These are phyloP conservation scores for Jordanella pulchra DNA, from an alignment of 2,797 vertebrate species.

Conservation along the genomic window DNA sequence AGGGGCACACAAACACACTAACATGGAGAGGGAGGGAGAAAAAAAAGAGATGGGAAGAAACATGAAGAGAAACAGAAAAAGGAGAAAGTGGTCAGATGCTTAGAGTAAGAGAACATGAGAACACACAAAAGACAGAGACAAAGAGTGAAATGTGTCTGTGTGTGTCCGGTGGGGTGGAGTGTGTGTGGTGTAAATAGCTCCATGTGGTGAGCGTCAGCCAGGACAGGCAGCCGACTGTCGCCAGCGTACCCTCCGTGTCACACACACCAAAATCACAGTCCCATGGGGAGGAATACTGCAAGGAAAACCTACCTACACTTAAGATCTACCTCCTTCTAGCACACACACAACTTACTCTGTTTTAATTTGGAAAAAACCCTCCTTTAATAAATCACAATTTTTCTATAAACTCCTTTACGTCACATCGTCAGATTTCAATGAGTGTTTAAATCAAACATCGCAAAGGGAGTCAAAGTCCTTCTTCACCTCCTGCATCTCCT, in stretches of 20 bases:
- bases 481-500: conserved; percentile 37
- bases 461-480: conserved; percentile 27
- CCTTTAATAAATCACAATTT: conserved; percentile 17
- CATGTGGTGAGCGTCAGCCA: conserved; percentile 72
- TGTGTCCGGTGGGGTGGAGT: conserved; percentile 56
- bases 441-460: conserved; percentile 38
- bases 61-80: conserved; percentile 36
- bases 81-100: conserved; percentile 44
- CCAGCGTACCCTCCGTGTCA: conserved; percentile 52
- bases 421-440: conserved; percentile 1
- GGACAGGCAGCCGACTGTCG: conserved; percentile 72
- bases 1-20: conserved; percentile 41
- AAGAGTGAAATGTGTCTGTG: conserved; percentile 43
- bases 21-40: conserved; percentile 36
- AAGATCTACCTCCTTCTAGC: conserved; percentile 44
- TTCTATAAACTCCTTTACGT: background rate
- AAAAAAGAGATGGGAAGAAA: conserved; percentile 39
- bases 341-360: conserved; percentile 24
- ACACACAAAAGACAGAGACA: conserved; percentile 44
- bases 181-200: conserved; percentile 73
- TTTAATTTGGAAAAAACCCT: background rate
- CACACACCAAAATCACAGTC: conserved; percentile 49
- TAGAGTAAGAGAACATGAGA: conserved; percentile 56
- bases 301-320: conserved; percentile 35
- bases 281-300: conserved; percentile 61